Conservation (phyloP, 2,797 vertebrate genomes). For the Spondyliosoma cantharus region DNA sequence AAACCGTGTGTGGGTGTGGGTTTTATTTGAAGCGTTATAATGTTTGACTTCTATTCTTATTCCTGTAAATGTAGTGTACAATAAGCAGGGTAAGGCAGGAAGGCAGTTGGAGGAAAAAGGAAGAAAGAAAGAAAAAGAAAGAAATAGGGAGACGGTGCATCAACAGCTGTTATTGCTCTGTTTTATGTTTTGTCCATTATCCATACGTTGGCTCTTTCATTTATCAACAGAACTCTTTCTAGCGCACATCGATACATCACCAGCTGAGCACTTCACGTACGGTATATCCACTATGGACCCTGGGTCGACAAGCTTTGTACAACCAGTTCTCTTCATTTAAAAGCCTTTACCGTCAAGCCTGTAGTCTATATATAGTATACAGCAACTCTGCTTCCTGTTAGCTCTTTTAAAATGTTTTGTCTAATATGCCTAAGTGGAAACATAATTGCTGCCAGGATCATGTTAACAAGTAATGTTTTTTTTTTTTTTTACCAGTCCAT, state of each 20-base stretch:
- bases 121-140: not conserved
- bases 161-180: slow-evolving; percentile 5
- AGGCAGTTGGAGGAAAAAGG: not conserved
- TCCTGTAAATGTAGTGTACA: too few species aligned
- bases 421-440: not conserved
- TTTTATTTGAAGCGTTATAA: too few species aligned
- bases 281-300: not conserved
- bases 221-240: slow-evolving; percentile 9
- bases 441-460: not conserved
- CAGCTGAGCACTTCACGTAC: slow-evolving; percentile 8
- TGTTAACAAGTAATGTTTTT: not conserved
- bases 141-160: not conserved
- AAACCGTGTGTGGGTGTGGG: not conserved
- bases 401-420: not conserved
- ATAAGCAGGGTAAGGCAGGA: not conserved
- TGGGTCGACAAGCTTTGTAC: not conserved
- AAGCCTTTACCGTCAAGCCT: slow-evolving; percentile 10
- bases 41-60: too few species aligned
- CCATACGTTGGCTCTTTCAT: slow-evolving; percentile 7
- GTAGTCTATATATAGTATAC: not conserved
- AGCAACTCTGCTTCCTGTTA: not conserved
- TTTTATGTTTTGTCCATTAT: slow-evolving; percentile 32
- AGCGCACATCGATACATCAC: slow-evolving; percentile 5
- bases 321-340: slow-evolving; percentile 4
- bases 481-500: not conserved